Base-by-base conservation (phyloP, 2,888 invertebrate species). In the Helleia helle region DNA sequence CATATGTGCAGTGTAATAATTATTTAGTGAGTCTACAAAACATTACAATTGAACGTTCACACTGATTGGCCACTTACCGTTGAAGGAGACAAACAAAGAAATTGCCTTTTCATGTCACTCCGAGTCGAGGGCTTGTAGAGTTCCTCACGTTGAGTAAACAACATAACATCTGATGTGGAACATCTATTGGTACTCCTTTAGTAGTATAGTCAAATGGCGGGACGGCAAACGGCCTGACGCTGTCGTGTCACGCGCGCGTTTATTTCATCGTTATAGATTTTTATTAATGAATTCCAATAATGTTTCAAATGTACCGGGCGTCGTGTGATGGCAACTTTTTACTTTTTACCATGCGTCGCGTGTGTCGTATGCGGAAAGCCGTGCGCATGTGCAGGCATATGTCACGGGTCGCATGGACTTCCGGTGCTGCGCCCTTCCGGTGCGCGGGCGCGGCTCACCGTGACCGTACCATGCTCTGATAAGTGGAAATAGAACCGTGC, bases 391-490 rank as follows among this genome's bases (percentile, higher is more conserved):
- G 75, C 61, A 36, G 25, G 36, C 36, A 54, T 66, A 62, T 67
- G 77, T 80, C 77, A 71, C 72, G 73, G 71, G 71, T 68, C 62
- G 65, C 60, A 66, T 63, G 71, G 72, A 65, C 69, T 62, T 80
- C 80, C 79, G 77, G 69, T 59, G 59, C 64, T 65, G 77, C 71
- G 80, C 77, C 83, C 69, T 83, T 83, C 83, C 81, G 81, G 83
- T 73, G 73, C 71, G 72, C 70, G 62, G 58, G 75, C 73, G 71
- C 71, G 56, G 54, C 45, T 40, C 61, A 69, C 68, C 81, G 76
- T 77, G 75, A 79, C 80, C 47, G 48, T 62, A 77, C 74, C 75
- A 72, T 76, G 63, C 65, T 71, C 62, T 62, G 64, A 69, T 74
- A 74, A 71, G 67, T 70, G 63, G 55, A 63, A 55, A 68, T 62